Conservation (phyloP, 2,113 vertebrate genomes). For the Thymallus thymallus region DNA sequence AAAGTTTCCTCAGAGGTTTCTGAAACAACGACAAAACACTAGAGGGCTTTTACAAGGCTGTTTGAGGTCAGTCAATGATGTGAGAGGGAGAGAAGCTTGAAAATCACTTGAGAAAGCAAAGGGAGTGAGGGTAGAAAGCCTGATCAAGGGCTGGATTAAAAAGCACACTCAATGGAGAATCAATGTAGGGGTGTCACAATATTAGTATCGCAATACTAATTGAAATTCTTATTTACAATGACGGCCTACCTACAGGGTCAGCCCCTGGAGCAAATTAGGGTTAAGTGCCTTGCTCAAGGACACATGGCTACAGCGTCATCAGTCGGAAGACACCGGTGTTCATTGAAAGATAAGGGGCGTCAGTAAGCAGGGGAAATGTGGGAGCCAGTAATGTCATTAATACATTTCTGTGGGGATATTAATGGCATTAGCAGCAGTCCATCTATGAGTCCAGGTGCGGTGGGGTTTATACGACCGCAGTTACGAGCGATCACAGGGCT, state of each 20-base stretch:
- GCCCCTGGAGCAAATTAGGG: too few species aligned
- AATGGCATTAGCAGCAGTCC: constrained; percentile 32
- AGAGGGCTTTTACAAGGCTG: constrained; percentile 26
- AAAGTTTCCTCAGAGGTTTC: too few species aligned
- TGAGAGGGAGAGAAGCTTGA: constrained; percentile 41
- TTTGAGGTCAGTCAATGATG: constrained; percentile 53
- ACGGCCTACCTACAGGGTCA: too few species aligned
- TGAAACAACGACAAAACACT: too few species aligned
- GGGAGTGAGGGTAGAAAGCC: not conserved
- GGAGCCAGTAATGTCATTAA: not conserved
- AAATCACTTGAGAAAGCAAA: constrained; percentile 39
- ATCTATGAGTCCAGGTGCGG: constrained; percentile 33
- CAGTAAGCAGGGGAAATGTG: constrained; percentile 30
- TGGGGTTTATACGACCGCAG: constrained; percentile 25
- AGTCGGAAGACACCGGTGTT: constrained; percentile 31
- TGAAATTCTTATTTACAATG: too few species aligned
- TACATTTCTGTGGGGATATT: constrained; percentile 25
- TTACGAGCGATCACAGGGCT: constrained; percentile 45
- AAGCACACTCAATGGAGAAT: too few species aligned
- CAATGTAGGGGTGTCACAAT: too few species aligned
- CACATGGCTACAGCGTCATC: too few species aligned
- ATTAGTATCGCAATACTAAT: too few species aligned
- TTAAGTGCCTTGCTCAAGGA: too few species aligned
- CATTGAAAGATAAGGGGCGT: constrained; percentile 46
- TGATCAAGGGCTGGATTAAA: too few species aligned